Evolutionary conservation across 2,888 invertebrate species (phyloP), one percentile per base, ranked within the genome.

Genomic region (Macrosoma leucophasiata): DNA sequence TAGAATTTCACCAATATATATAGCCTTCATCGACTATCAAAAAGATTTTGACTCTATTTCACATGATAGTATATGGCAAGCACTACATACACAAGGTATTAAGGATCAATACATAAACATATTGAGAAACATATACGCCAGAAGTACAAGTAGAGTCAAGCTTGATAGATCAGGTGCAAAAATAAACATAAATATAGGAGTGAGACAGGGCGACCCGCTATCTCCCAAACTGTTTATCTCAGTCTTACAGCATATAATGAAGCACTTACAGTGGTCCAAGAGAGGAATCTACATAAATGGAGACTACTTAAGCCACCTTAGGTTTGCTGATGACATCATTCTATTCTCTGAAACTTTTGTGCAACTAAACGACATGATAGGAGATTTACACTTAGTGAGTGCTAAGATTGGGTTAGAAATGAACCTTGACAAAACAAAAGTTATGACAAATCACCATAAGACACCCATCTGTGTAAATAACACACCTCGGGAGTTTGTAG

Each of bases 21-120:
- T 42, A 23, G 36, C 39, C 19, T 43, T 43, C 13, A 37, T 43
- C 1, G 36, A 39, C 21, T 36, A 37, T 13, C 34, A 29, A 18
- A 43, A 43, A 33, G 36, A 36, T 23, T 43, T 39, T 13, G 34
- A 40, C 20, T 22, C 34, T 6, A 30, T 43, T 11, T 27, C 29
- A n/a, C 43, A 39, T 14, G 14, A 22, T 1, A 27, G 36, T 12
- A 39, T 39, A 11, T 43, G 43, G 39, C 14, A 37, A 33, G 29
- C 39, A 3, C 12, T 43, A 9, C 9, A 29, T 7, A 3, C 14
- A 11, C 19, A 10, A 30, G 29, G 32, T 9, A 18, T 35, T 5
- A 20, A 32, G 4, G 9, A 32, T 3, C 36, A 36, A 6, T 42
- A 41, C 13, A 30, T 38, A 17, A 33, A 38, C 17, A 30, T 38